Conservation (phyloP, 2,888 invertebrate species). For the Sepioteuthis lessoniana region DNA sequence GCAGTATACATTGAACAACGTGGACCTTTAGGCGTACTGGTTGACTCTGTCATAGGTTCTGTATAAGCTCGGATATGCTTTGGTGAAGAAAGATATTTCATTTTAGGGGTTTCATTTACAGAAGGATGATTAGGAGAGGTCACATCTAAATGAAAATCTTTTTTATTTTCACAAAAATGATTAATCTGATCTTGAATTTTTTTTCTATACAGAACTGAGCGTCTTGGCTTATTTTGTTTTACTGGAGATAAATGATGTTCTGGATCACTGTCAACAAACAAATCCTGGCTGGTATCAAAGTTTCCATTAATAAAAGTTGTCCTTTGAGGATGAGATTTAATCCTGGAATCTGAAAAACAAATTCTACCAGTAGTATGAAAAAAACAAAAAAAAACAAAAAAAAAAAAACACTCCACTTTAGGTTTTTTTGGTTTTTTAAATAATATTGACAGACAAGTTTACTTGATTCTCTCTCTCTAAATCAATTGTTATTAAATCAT, state of each 20-base stretch:
- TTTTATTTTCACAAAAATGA: background rate
- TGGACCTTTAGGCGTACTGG: background rate
- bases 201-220: background rate
- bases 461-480: background rate
- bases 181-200: background rate
- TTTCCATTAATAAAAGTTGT: background rate
- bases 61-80: background rate
- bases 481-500: no score
- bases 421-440: no score
- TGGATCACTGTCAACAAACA: conserved; percentile 44
- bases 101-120: conserved; percentile 24
- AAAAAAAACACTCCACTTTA: background rate
- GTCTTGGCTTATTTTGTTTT: background rate
- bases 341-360: background rate
- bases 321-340: background rate
- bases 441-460: background rate
- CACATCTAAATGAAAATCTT: conserved; percentile 39
- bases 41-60: background rate
- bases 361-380: background rate
- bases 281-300: conserved; percentile 6
- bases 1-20: conserved; percentile 52
- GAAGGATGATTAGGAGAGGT: conserved; percentile 47
- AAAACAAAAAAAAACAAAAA: background rate
- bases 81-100: background rate
- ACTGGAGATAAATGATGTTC: background rate